These are phyloP conservation scores for Dascillus cervinus DNA, from an alignment of 2,888 invertebrate genomes.

Conservation along the genomic window DNA sequence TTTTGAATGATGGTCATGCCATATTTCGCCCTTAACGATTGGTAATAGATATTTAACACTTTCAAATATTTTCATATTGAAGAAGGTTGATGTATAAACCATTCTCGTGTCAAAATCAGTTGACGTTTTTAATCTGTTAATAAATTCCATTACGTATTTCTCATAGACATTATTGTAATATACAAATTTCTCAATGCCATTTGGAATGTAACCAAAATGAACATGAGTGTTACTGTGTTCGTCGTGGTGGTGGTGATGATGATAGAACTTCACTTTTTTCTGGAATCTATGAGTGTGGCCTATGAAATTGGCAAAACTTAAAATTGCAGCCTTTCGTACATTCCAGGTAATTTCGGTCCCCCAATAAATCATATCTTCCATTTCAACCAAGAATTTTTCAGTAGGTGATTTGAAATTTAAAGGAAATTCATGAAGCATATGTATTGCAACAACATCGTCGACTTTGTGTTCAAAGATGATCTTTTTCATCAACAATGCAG, in stretches of 20 bases:
- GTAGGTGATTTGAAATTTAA: slow-evolving; percentile 37
- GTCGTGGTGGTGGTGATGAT: slow-evolving; percentile 9
- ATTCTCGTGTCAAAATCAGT: slow-evolving; percentile 35
- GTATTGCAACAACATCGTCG: slow-evolving; percentile 25
- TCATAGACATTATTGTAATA: slow-evolving; percentile 18
- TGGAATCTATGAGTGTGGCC: slow-evolving; percentile 4
- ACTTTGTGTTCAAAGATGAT: slow-evolving; percentile 32
- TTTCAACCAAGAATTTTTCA: slow-evolving; percentile 34
- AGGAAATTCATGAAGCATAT: slow-evolving; percentile 40
- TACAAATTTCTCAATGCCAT: slow-evolving; percentile 9
- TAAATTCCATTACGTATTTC: slow-evolving; percentile 24
- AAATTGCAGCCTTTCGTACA: slow-evolving; percentile 8
- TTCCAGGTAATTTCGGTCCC: slow-evolving; percentile 21
- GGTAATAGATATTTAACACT: slow-evolving; percentile 39
- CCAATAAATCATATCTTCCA: slow-evolving; percentile 32
- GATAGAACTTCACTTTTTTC: slow-evolving; percentile 29
- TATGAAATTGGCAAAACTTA: slow-evolving; percentile 38
- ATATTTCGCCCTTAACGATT: slow-evolving; percentile 36
- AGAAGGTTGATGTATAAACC: slow-evolving; percentile 42
- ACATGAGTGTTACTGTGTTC: slow-evolving; percentile 8
- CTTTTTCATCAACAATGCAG: slow-evolving; percentile 35
- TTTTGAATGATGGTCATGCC: slow-evolving; percentile 33
- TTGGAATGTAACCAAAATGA: neutral
- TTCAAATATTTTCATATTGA: slow-evolving; percentile 40
- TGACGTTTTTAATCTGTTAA: slow-evolving; percentile 24